Evolutionary conservation across 2,113 vertebrate genomes (phyloP).

Genomic region (Albula goreensis): DNA sequence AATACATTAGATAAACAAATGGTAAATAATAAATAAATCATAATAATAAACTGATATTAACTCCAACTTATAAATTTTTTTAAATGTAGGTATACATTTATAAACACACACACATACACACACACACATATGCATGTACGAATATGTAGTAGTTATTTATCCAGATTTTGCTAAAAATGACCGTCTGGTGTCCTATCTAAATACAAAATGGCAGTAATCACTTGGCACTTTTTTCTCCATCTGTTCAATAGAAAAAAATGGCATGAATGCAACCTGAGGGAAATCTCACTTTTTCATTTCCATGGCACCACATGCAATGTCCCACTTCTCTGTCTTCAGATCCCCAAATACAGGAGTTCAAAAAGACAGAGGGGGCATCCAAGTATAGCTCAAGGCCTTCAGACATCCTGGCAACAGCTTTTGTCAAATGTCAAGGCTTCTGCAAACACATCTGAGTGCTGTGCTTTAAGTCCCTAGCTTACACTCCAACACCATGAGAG

Average conservation of each 20-base stretch:
- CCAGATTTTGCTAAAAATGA: not conserved
- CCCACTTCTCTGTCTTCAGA: not conserved
- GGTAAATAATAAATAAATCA: too few relatives aligned
- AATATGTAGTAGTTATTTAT: not conserved
- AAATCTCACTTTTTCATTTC: not conserved
- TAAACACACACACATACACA: not conserved
- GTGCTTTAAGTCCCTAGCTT: not conserved
- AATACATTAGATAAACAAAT: too few relatives aligned
- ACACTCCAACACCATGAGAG: not conserved
- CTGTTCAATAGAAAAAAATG: not conserved
- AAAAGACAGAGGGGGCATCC: not conserved
- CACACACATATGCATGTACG: not conserved
- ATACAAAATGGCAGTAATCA: not conserved
- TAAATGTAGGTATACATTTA: not conserved
- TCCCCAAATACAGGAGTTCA: not conserved
- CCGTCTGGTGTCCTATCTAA: slow-evolving; percentile 3
- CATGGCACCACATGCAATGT: not conserved
- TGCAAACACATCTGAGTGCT: slow-evolving; percentile 5
- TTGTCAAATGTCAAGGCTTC: not conserved
- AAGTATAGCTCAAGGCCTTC: not conserved
- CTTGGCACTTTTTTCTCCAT: slow-evolving; percentile 17
- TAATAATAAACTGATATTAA: too few relatives aligned
- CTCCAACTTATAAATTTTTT: not conserved
- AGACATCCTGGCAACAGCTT: not conserved
- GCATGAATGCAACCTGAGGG: not conserved